A percentile compares a stretch with the other conserved stretches of the same genome.
phyloP scores from a whole-genome alignment of 2,797 vertebrate species.

The Siniperca obscura region DNA sequence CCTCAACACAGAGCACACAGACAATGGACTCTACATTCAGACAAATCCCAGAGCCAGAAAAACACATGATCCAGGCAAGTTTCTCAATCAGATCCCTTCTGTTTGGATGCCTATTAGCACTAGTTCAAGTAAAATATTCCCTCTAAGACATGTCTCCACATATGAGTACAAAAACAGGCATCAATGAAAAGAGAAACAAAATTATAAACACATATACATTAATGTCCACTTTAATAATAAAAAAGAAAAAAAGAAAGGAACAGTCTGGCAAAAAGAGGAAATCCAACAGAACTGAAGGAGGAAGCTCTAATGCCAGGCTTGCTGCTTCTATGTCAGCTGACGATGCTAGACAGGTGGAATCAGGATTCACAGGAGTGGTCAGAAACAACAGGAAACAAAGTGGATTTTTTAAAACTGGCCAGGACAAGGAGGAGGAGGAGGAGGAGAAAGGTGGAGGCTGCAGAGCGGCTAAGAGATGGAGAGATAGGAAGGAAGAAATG shows the following conservation, averaged over 20 bases:
- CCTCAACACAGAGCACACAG: conserved; percentile 65
- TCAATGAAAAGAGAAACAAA: conserved; percentile 64
- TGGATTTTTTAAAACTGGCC: conserved; percentile 31
- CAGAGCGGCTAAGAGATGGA: conserved; percentile 34
- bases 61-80: conserved; percentile 65
- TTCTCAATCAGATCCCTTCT: conserved; percentile 62
- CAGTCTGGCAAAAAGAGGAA: conserved; percentile 55
- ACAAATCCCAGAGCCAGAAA: conserved; percentile 66
- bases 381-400: conserved; percentile 39
- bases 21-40: conserved; percentile 72
- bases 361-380: conserved; percentile 57
- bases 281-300: conserved; percentile 60
- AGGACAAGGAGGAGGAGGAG: conserved; percentile 13
- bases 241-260: conserved; percentile 26
- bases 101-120: conserved; percentile 64
- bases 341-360: conserved; percentile 28
- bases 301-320: conserved; percentile 63
- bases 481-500: conserved; percentile 43
- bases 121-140: conserved; percentile 78
- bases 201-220: conserved; percentile 68
- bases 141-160: conserved; percentile 51
- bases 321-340: conserved; percentile 53
- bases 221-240: conserved; percentile 76
- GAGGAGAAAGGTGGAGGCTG: conserved; percentile 40
- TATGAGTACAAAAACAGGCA: conserved; percentile 76